Base-by-base conservation (phyloP, 2,888 invertebrate species). In the Margaritifera margaritifera region DNA sequence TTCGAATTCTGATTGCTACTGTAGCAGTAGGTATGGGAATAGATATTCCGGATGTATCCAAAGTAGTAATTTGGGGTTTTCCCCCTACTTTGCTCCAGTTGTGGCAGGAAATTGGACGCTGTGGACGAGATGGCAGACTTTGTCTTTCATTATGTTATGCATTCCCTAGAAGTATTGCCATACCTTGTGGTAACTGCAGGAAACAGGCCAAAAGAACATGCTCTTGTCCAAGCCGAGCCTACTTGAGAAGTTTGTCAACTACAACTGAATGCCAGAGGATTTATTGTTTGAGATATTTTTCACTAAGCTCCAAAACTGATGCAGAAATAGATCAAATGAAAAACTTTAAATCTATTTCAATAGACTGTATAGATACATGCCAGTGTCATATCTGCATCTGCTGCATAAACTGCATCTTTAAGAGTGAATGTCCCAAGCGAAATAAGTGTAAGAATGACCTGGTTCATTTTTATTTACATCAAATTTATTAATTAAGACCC, bases 31-130 rank as follows among this genome's bases (percentile, higher is more conserved):
- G 69, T 6, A 65, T 69, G 62, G 65, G 62, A n/a, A 56, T 69
- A 8, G 65, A 69, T 54, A 66, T 70, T 22, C 66, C 70, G 11
- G 66, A 62, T 50, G 42, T 66, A 6, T 24, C 42, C 5, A 18
- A 51, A 25, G 52, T 66, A 18, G 51, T 71, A 11, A 22, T 63
- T 4, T 71, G 71, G 71, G 70, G 64, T 3, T 18, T 60, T 27
- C 71, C 67, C 25, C 42, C 62, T 4, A 64, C 67, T 20, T 31
- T 64, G 51, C 22, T 71, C 55, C 54, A 63, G 27, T 51, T 70
- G 42, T 70, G 70, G 70, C 66, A 70, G 55, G 66, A 71, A 24
- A n/a, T n/a, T n/a, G n/a, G n/a, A n/a, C n/a, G n/a, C n/a, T n/a
- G n/a, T n/a, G 63, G 64, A 3, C 58, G 71, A 20, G 67, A 67